Evolutionary conservation across 2,888 invertebrate species (phyloP).

Genomic region (Anthophora plumipes): DNA sequence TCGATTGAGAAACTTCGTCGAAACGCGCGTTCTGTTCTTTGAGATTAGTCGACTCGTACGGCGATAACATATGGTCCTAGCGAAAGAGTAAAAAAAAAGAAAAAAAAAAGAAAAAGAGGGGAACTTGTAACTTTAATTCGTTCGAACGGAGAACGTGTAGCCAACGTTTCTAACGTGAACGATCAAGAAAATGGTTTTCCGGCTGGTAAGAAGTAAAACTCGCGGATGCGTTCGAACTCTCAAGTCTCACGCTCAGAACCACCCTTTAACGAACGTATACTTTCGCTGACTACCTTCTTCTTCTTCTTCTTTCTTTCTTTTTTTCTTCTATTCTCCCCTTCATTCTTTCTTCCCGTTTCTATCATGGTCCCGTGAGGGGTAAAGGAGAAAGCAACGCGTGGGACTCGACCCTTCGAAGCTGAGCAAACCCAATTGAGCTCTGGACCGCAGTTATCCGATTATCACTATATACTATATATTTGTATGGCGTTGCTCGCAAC

Average conservation of each 20-base stretch:
- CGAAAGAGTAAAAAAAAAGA: too few species aligned
- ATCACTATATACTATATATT: constrained; percentile 68
- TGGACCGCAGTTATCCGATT: constrained; percentile 79
- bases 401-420: constrained; percentile 53
- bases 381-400: constrained; percentile 54
- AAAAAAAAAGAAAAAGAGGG: background rate
- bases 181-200: constrained; percentile 25
- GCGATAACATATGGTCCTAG: constrained; percentile 6
- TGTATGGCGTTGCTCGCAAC: constrained; percentile 20
- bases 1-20: background rate
- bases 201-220: constrained; percentile 32
- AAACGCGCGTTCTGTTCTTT: background rate
- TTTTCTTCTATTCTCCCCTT: background rate
- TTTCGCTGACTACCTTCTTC: constrained; percentile 30
- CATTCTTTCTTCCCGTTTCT: constrained; percentile 4
- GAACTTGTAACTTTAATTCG: constrained; percentile 30
- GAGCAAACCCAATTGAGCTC: constrained; percentile 77
- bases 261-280: constrained; percentile 62
- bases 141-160: background rate
- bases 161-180: constrained; percentile 6
- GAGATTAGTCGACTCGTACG: background rate
- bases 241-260: background rate
- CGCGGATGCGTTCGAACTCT: constrained; percentile 13
- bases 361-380: background rate
- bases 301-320: background rate